phyloP scores from a whole-genome alignment of 2,888 invertebrate species.

The Nycteola revayana region DNA sequence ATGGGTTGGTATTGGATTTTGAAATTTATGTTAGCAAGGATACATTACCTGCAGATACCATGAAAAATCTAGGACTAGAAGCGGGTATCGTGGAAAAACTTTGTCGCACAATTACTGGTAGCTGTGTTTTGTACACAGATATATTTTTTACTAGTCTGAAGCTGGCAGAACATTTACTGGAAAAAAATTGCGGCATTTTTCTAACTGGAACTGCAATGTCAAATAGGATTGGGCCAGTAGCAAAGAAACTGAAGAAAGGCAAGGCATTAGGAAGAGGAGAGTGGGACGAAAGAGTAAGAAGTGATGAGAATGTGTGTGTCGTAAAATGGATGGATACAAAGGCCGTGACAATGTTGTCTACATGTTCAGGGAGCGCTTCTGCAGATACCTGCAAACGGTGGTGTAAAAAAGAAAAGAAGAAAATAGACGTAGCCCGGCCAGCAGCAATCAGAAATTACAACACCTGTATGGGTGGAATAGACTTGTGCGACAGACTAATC shows the following conservation, averaged over 20 bases:
- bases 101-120: constrained; percentile 15
- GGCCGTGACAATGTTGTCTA: constrained; percentile 33
- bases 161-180: constrained; percentile 5
- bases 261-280: constrained; percentile 24
- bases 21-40: constrained; percentile 19
- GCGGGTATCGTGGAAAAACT: constrained; percentile 30
- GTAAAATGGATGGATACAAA: constrained; percentile 27
- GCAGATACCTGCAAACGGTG: constrained; percentile 17
- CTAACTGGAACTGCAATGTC: constrained; percentile 18
- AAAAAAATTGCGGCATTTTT: constrained; percentile 13
- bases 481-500: constrained; percentile 38
- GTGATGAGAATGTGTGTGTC: constrained; percentile 31
- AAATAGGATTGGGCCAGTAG: constrained; percentile 25
- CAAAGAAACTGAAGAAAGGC: constrained; percentile 24
- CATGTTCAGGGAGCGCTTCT: constrained; percentile 26
- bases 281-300: constrained; percentile 28
- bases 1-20: constrained; percentile 29
- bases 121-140: constrained; percentile 17
- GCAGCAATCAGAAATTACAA: constrained; percentile 33
- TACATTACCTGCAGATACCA: constrained; percentile 2
- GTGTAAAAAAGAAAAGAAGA: constrained; percentile 22
- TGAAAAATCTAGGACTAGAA: constrained; percentile 9
- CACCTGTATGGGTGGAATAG: constrained; percentile 37
- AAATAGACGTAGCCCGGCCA: constrained; percentile 21
- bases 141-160: constrained; percentile 15